Conservation (phyloP, 2,888 invertebrate genomes). For the Xestoiulus laeticollis region DNA sequence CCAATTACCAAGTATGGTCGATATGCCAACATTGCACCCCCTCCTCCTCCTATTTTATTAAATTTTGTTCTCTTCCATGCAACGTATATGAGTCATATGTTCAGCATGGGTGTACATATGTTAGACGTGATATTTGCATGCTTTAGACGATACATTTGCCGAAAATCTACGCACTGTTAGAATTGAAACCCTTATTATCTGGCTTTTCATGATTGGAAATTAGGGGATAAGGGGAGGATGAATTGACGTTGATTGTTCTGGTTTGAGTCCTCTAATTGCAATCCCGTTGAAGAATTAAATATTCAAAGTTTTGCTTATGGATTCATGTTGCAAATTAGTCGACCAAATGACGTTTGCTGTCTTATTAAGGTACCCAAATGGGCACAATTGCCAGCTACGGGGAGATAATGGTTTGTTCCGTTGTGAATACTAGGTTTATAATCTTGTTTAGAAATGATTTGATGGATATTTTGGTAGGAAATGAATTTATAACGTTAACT, state of each 20-base stretch:
- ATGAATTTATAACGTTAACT: neutral
- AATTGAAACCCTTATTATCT: neutral
- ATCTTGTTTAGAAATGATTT: neutral
- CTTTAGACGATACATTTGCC: neutral
- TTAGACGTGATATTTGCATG: neutral
- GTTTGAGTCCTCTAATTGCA: neutral
- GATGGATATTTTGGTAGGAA: neutral
- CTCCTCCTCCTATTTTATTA: neutral
- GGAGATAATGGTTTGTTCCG: neutral
- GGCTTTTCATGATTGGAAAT: neutral
- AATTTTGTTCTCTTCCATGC: neutral
- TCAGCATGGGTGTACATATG: neutral
- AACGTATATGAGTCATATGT: neutral
- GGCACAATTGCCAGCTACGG: neutral
- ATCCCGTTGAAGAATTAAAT: neutral
- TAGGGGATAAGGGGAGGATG: neutral
- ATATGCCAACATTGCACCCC: neutral
- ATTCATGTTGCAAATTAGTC: neutral
- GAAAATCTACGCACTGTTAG: neutral
- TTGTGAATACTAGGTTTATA: neutral
- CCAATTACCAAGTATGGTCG: neutral
- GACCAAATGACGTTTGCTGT: slow-evolving; percentile 1
- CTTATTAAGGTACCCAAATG: neutral
- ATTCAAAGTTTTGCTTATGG: neutral
- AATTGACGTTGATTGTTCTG: neutral